phyloP scores from a whole-genome alignment of 2,888 invertebrate genomes.

The Idaea biselata region DNA sequence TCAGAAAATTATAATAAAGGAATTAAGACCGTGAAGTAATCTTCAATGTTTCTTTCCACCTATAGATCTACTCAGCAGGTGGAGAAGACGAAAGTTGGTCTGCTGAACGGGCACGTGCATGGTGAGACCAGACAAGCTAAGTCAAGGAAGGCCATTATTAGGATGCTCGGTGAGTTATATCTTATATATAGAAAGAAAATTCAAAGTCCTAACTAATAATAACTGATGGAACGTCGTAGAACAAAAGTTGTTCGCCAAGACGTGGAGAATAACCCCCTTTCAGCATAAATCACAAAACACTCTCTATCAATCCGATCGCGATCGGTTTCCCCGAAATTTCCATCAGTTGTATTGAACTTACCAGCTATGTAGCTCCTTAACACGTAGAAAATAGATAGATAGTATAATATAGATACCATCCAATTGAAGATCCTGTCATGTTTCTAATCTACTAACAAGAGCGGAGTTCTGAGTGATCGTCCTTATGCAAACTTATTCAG shows the following conservation, averaged over 20 bases:
- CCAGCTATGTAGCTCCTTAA: background rate
- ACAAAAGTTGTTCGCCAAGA: too few relatives aligned
- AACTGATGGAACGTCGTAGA: too few relatives aligned
- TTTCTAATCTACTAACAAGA: background rate
- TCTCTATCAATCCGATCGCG: too few relatives aligned
- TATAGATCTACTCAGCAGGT: constrained; percentile 59
- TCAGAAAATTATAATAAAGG: background rate
- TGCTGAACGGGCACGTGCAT: constrained; percentile 82
- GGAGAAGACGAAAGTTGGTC: constrained; percentile 61
- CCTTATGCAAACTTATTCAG: background rate
- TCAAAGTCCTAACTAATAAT: too few relatives aligned
- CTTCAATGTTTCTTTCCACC: background rate
- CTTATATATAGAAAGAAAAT: too few relatives aligned
- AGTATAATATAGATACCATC: background rate
- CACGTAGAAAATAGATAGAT: background rate
- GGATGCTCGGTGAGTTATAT: constrained; percentile 91
- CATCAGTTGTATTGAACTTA: background rate
- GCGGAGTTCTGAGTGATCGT: background rate
- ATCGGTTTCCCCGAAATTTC: background rate
- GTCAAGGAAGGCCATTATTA: constrained; percentile 86
- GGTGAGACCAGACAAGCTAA: constrained; percentile 85
- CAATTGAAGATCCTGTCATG: background rate
- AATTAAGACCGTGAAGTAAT: background rate
- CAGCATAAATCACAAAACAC: too few relatives aligned
- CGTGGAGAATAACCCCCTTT: too few relatives aligned